Base-by-base conservation (phyloP, 2,888 invertebrate genomes). In the Tanytarsus gracilentus region DNA sequence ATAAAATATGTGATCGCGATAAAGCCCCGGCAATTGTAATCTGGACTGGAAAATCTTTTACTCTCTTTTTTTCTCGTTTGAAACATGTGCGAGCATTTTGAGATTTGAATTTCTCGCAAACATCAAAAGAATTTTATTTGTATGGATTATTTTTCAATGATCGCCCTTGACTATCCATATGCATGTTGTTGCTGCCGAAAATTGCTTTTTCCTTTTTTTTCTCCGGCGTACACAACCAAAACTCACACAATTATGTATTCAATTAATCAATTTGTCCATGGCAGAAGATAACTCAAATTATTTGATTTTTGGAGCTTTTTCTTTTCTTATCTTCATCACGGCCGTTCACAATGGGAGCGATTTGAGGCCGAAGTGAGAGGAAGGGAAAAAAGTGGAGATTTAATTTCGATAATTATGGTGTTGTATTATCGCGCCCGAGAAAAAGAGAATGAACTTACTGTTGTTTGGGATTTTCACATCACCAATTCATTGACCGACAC, bases 211-310 rank as follows among this genome's bases (percentile, higher is more conserved):
- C 44, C 44, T 44, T 44, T 44, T 18, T 44, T 39, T 14, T 16
- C 9, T 44, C 18, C 44, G 39, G n/a, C 11, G 40, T 30, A 11
- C 26, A 18, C 30, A n/a, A 25, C n/a, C n/a, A n/a, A n/a, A 16
- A 52, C 52, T 40, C 40, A 40, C 23, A 40, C 55, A 55, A 55
- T 55, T 55, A 55, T 55, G 55, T 36, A 40, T 55, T 55, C 55
- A 55, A 55, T 55, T 55, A 55, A 55, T 55, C 55, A 55, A 55
- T 55, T 55, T 55, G 44, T 44, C 11, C 44, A 8, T 18, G 21
- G 8, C 44, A 8, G 18, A 7, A 9, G 21, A 18, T 44, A 18
- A 18, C 14, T 44, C 18, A 21, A 3, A 18, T 23, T 44, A 16
- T 21, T 18, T 44, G 3, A 4, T 8, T 18, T 44, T 44, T 8